Evolutionary conservation across 2,113 vertebrate genomes (phyloP).

Genomic region (Pelodiscus sinensis): DNA sequence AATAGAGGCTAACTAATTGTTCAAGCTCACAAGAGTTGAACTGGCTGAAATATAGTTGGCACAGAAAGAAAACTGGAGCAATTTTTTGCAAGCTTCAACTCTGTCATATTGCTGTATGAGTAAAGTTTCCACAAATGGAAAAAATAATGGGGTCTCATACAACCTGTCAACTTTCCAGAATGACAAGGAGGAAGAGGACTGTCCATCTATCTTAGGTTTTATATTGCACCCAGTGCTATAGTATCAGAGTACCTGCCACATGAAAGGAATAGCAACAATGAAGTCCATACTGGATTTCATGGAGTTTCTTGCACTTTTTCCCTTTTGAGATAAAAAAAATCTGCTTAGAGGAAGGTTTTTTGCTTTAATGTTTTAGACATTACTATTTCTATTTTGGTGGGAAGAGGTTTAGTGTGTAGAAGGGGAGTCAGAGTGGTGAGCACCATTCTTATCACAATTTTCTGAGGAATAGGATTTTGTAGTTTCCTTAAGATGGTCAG

Average conservation of each 20-base stretch:
- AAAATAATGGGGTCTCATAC: not conserved
- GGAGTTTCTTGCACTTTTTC: not conserved
- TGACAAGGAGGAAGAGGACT: not conserved
- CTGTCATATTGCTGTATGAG: not conserved
- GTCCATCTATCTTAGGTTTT: not conserved
- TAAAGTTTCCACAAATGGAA: not conserved
- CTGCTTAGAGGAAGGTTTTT: not conserved
- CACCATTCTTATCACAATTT: too few relatives aligned
- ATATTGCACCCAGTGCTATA: rapidly evolving
- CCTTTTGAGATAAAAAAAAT: not conserved
- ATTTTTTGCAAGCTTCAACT: conserved; percentile 5
- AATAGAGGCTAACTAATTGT: conserved; percentile 13
- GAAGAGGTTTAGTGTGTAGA: too few relatives aligned
- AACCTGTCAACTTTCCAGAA: not conserved
- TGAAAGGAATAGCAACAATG: not conserved
- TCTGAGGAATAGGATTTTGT: too few relatives aligned
- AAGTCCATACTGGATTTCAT: not conserved
- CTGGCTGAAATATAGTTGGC: conserved; percentile 10
- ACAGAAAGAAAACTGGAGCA: not conserved
- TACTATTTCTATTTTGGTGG: not conserved
- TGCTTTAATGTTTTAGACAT: not conserved
- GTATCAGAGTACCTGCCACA: not conserved
- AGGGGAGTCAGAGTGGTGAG: too few relatives aligned
- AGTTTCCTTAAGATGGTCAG: too few relatives aligned
- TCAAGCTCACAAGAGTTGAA: not conserved